Conservation (phyloP, 1,140 invertebrate species). For the Brachionus calyciflorus region DNA sequence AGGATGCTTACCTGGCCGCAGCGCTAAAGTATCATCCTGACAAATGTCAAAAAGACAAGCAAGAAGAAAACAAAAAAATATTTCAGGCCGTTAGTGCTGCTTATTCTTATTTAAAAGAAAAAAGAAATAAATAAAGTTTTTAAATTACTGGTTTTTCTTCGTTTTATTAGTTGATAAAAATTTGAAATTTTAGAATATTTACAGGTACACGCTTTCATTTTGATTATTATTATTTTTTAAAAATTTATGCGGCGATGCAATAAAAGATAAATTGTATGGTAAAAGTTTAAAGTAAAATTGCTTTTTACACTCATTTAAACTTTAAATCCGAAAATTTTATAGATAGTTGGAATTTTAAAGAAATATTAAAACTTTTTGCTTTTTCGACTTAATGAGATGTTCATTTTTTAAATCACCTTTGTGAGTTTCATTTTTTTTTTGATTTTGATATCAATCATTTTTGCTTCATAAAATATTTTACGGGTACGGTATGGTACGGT, state of each 20-base stretch:
- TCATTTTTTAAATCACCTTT: no score
- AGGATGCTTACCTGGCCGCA: not conserved
- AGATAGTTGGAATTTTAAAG: no score
- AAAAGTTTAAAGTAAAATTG: not conserved
- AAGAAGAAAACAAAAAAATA: not conserved
- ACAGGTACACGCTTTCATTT: not conserved
- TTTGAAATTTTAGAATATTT: not conserved
- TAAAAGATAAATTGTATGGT: not conserved
- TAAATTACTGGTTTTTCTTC: no score
- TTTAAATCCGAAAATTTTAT: no score
- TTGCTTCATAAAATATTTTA: no score
- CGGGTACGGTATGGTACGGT: no score
- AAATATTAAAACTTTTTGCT: no score
- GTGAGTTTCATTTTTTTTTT: no score
- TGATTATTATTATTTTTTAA: not conserved
- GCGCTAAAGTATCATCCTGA: not conserved
- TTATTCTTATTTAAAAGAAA: constrained; percentile 2
- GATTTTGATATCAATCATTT: no score
- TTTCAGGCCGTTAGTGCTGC: not conserved
- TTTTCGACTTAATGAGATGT: no score
- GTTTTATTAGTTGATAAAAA: not conserved
- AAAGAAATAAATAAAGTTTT: no score
- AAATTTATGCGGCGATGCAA: not conserved
- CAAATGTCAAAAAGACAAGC: not conserved
- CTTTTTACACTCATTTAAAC: not conserved